Evolutionary conservation across 2,113 vertebrate species (phyloP).

Genomic region (Jacana jacana): DNA sequence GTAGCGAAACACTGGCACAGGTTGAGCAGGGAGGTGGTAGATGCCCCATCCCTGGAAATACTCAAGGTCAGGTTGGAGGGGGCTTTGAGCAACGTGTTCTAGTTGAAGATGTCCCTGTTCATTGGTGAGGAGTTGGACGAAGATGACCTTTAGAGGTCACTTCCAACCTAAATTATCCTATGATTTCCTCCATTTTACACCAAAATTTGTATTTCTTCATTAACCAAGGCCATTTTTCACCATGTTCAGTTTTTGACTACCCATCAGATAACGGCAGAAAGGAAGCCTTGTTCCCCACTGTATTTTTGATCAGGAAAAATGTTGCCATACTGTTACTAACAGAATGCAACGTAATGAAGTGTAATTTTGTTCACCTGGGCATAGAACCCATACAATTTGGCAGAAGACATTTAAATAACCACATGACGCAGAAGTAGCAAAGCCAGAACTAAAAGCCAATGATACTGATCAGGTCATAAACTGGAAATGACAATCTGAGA

Average conservation of each 20-base stretch:
- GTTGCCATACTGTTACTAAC: not conserved
- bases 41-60: not conserved
- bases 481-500: not conserved
- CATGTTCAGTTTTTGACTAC: not conserved
- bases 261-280: not conserved
- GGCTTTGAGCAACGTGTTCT: not conserved
- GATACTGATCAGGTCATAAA: not conserved
- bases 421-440: not conserved
- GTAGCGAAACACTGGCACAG: not conserved
- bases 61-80: not conserved
- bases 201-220: not conserved
- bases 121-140: not conserved
- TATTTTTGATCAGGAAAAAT: not conserved
- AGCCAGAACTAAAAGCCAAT: not conserved
- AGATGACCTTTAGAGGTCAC: not conserved
- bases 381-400: not conserved
- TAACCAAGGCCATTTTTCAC: not conserved
- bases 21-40: not conserved
- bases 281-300: not conserved
- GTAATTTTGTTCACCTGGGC: not conserved
- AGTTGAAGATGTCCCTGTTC: not conserved
- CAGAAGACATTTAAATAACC: not conserved
- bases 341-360: not conserved
- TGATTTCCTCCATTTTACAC: not conserved
- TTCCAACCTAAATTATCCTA: not conserved